Base-by-base conservation (phyloP, 2,113 vertebrate species). In the Triplophysa rosa region DNA sequence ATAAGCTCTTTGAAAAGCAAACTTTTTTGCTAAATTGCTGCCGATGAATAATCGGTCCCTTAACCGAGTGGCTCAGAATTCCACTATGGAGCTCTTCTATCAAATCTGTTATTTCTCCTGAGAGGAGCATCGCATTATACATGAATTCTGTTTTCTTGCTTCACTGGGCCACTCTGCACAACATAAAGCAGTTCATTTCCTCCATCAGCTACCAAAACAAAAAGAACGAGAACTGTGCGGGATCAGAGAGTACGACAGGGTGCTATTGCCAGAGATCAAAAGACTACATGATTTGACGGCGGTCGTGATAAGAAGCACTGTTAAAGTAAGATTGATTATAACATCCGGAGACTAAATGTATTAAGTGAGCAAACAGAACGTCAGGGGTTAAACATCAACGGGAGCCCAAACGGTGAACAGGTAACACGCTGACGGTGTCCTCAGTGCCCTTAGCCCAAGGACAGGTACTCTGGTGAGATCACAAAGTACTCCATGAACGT, bases 341-440 rank as follows among this genome's bases (percentile, higher is more conserved):
- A 73, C 56, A 29, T 56, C 29, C 10, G 56, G 54, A 73, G 52
- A 13, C 16, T 56, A 54, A 67, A 52, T 17, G 24, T 40, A 40
- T 69, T 69, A 62, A 1, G 14, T 12, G 58, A 47, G 21, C 42
- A 70, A 79, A 68, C 56, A 79, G 66, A 64, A 40, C 33, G 42
- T n/a, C 65, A n/a, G 54, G 4, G 56, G 54, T 70, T 70, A 79
- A 79, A 79, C 77, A 71, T 37, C 68, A 71, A 71, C 54, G 54
- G 19, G 7, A 58, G 54, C 54, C 54, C 54, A 16, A 16, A 5
- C 49, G 13, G 49, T 16, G 49, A 52, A 52, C 33, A 67, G 66
- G n/a, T 47, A 67, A 47, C 21, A 12, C 8, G 8, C 19, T 9
- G 54, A 17, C 52, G 7, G 17, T 4, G 16, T 9, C 54, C n/a